Evolutionary conservation across 2,888 invertebrate species (phyloP), one percentile per base, ranked within the genome.

Genomic region (Pimpla rufipes): DNA sequence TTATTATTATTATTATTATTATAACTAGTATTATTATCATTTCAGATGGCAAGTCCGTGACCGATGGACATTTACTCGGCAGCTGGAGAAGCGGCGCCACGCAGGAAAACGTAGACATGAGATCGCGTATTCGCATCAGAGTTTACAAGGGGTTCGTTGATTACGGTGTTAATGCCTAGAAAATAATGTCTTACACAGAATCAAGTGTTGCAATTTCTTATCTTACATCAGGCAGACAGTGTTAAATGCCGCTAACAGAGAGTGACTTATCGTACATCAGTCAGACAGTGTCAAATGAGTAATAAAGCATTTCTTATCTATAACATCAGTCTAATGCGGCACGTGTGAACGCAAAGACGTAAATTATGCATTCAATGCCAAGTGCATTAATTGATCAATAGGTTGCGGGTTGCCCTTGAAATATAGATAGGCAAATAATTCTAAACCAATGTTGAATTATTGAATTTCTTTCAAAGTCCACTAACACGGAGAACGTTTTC

Each of bases 101-200:
- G 11, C 13, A 47, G 10, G 75, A 67, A 2, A 10, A 47, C 18
- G n/a, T 37, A 1, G 37, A 70, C 6, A 70, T 79, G 1, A 21
- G 21, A 8, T 29, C 67, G 5, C 23, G 57, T 10, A 70, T 82
- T 16, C 62, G 74, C 6, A 57, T 84, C 8, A 79, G 45, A 42
- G 55, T 78, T 59, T 85, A 84, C 55, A 78, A 35, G 10, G 84
- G 85, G 85, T 85, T 74, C 16, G 74, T 73, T 29, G n/a, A 83
- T 71, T 67, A n/a, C 29, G 8, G 13, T 77, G 2, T 16, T 16
- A 35, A 35, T 5, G 42, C 3, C 29, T 2, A 29, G 5, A 29
- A 29, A 29, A 23, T 18, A 55, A 13, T n/a, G 1, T 35, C 13
- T 29, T 57, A n/a, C 35, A n/a, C 5, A 5, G 13, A 2, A n/a